A percentile compares a stretch with the other conserved stretches of the same genome.
These are phyloP conservation scores for Melanocharis versteri DNA, from an alignment of 2,113 vertebrate species.

Conservation along the genomic window DNA sequence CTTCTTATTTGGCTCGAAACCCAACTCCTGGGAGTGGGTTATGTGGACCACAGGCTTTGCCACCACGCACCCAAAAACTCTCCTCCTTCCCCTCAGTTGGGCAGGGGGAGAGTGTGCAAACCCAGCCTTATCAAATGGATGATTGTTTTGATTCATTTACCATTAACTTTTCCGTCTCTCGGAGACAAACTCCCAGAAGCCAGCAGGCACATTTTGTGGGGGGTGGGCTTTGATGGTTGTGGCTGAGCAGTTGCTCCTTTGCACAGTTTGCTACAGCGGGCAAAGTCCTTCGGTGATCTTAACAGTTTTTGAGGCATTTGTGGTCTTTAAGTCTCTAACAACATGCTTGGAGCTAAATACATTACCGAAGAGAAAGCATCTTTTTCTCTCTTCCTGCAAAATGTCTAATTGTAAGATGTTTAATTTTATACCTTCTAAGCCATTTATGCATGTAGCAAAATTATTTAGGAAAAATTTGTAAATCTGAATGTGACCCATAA, in stretches of 20 bases:
- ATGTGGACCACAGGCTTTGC: background rate
- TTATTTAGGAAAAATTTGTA: background rate
- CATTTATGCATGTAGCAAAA: background rate
- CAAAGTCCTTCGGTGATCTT: background rate
- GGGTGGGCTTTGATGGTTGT: background rate
- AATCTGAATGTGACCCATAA: background rate
- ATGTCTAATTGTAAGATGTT: background rate
- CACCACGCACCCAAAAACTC: background rate
- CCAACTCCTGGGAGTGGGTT: background rate
- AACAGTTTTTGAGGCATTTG: background rate
- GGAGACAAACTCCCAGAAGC: background rate
- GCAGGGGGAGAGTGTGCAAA: background rate
- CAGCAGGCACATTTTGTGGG: background rate
- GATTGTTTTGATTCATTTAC: background rate
- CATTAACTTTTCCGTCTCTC: background rate
- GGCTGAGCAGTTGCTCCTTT: background rate
- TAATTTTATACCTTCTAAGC: background rate
- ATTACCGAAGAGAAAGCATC: background rate
- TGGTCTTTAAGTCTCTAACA: background rate
- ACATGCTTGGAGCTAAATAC: background rate
- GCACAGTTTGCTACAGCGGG: background rate
- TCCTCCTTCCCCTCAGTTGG: background rate
- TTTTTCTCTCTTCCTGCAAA: background rate
- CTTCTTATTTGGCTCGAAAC: background rate
- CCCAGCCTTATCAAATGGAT: background rate